Conservation (phyloP, 1,140 invertebrate species). For the Tachypleus tridentatus region DNA sequence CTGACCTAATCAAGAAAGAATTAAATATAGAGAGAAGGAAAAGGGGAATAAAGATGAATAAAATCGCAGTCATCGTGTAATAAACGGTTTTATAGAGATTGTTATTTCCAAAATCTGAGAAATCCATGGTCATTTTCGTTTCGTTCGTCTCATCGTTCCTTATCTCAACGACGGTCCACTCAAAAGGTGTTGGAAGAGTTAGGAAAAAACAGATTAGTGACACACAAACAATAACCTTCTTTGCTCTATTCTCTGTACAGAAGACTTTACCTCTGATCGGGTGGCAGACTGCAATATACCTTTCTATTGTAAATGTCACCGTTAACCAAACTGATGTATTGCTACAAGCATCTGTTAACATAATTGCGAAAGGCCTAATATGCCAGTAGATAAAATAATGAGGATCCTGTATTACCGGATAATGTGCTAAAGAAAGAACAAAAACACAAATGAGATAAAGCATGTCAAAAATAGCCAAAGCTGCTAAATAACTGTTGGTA, state of each 20-base stretch:
- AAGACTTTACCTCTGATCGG: constrained; percentile 57
- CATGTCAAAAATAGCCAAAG: constrained; percentile 56
- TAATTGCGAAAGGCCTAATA: constrained; percentile 41
- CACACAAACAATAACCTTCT: constrained; percentile 46
- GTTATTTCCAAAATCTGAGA: constrained; percentile 37
- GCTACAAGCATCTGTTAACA: constrained; percentile 49
- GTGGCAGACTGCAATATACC: constrained; percentile 62
- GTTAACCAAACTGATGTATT: constrained; percentile 63
- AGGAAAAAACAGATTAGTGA: constrained; percentile 49
- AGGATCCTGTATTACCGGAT: constrained; percentile 37
- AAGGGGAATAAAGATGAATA: constrained; percentile 54
- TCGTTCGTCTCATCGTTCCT: constrained; percentile 24
- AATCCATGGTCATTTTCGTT: constrained; percentile 5
- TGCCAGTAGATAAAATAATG: constrained; percentile 42
- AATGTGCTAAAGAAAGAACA: constrained; percentile 49
- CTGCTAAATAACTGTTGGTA: constrained; percentile 58
- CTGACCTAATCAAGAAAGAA: constrained; percentile 51
- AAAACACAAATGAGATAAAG: constrained; percentile 51
- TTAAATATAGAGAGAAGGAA: constrained; percentile 56
- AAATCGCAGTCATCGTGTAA: constrained; percentile 50
- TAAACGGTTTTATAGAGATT: constrained; percentile 47
- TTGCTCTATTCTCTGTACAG: constrained; percentile 46
- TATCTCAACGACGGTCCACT: constrained; percentile 36
- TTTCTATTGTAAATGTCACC: constrained; percentile 61
- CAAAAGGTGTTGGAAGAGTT: constrained; percentile 50